Evolutionary conservation across 2,888 invertebrate species (phyloP).

Genomic region (Parelbella ahira): DNA sequence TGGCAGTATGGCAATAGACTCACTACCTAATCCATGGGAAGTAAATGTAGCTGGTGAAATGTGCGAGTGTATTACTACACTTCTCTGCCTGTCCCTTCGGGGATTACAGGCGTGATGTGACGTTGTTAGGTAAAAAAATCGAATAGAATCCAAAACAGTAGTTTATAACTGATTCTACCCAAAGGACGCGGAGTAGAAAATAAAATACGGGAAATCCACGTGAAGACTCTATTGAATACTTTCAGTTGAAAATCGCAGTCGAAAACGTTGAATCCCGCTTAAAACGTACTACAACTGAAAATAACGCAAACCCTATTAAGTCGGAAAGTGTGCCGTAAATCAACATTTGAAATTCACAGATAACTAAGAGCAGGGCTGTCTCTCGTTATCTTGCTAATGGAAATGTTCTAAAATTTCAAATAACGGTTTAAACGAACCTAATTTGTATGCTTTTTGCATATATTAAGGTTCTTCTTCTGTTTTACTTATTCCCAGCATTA

Average conservation of each 20-base stretch:
- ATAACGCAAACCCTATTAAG: conserved; percentile 23
- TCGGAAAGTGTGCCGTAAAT: conserved; percentile 23
- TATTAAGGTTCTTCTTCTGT: no score
- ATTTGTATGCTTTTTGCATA: conserved; percentile 2
- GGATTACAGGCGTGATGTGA: no score
- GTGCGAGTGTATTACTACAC: no score
- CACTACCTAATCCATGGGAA: no score
- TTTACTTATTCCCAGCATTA: no score
- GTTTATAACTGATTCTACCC: neutral
- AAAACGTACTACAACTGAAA: conserved; percentile 24
- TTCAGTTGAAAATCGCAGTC: conserved; percentile 12
- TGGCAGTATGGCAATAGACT: no score
- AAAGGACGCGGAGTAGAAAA: conserved; percentile 6
- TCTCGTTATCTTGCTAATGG: neutral
- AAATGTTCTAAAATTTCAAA: conserved; percentile 5
- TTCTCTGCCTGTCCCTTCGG: no score
- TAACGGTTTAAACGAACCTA: neutral
- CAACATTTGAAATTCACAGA: conserved; percentile 26
- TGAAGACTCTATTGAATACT: conserved; percentile 10
- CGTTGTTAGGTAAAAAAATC: no score
- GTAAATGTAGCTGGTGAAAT: no score
- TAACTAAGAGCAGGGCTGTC: conserved; percentile 17
- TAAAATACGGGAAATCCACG: conserved; percentile 8
- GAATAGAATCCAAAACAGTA: no score
- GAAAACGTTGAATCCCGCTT: conserved; percentile 16